Evolutionary conservation across 2,797 vertebrate species (phyloP).

Genomic region (Delichon dasypus): DNA sequence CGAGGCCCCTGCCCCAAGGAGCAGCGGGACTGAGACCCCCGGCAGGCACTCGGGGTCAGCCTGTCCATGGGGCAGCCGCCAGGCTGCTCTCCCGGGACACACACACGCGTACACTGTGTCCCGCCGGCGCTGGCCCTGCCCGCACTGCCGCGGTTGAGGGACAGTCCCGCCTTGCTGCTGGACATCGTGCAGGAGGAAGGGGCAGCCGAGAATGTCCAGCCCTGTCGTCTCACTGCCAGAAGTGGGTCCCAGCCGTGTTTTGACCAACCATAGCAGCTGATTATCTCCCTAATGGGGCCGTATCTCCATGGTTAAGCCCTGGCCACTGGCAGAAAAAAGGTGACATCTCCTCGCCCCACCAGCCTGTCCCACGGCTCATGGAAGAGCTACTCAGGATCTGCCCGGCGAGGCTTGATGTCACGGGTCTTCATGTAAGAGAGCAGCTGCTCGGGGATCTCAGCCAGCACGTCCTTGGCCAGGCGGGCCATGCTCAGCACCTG

Average conservation of each 20-base stretch:
- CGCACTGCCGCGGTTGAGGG: background rate
- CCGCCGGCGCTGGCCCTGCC: background rate
- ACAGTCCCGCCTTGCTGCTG: background rate
- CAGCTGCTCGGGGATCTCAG: conserved; percentile 96
- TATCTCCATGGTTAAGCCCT: background rate
- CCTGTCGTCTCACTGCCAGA: background rate
- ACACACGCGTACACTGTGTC: background rate
- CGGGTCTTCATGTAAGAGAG: conserved; percentile 97
- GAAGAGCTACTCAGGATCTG: conserved; percentile 11
- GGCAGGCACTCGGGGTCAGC: background rate
- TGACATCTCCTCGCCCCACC: background rate
- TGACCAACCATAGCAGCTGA: background rate
- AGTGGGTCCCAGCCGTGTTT: background rate
- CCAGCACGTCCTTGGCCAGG: conserved; percentile 93
- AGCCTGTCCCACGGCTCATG: background rate
- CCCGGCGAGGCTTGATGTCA: conserved; percentile 85
- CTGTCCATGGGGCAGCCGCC: background rate
- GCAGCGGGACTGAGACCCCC: background rate
- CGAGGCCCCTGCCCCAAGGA: background rate
- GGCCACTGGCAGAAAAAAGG: background rate
- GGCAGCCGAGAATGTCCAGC: background rate
- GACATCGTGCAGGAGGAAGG: background rate
- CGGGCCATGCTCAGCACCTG: conserved; percentile 97
- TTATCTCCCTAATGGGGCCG: background rate
- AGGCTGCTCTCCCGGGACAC: background rate